Conservation (phyloP, 2,797 vertebrate genomes). For the Rhinatrema bivittatum region DNA sequence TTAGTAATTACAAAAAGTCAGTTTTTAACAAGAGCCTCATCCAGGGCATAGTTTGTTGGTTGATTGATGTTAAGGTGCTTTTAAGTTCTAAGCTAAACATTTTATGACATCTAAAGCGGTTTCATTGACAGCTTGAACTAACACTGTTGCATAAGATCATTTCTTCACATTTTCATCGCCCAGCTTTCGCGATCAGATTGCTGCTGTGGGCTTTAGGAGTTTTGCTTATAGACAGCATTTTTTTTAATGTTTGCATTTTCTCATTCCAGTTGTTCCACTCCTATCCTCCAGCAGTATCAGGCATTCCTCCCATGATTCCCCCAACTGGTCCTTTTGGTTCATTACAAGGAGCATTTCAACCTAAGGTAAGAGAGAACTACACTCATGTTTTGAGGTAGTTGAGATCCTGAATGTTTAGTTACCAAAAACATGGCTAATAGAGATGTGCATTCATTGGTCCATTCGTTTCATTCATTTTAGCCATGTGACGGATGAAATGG, state of each 20-base stretch:
- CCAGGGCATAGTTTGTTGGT: constrained; percentile 41
- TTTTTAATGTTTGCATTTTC: constrained; percentile 28
- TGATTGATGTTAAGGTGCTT: constrained; percentile 57
- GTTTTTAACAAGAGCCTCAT: constrained; percentile 24
- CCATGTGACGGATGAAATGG: too few relatives aligned
- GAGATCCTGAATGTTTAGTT: too few relatives aligned
- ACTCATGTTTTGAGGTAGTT: fast-evolving
- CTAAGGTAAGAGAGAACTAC: constrained; percentile 73
- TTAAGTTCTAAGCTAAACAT: constrained; percentile 49
- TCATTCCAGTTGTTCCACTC: constrained; percentile 88
- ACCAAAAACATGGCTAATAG: too few relatives aligned
- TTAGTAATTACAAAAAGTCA: constrained; percentile 34
- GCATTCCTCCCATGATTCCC: constrained; percentile 93
- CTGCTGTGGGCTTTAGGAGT: constrained; percentile 29
- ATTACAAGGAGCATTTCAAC: constrained; percentile 95
- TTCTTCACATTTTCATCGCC: too few relatives aligned
- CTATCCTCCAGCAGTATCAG: constrained; percentile 91
- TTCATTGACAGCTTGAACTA: constrained; percentile 45
- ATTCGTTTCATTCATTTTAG: too few relatives aligned
- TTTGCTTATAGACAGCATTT: not conserved
- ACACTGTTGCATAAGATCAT: constrained; percentile 32
- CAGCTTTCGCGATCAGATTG: too few relatives aligned
- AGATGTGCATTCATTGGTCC: too few relatives aligned
- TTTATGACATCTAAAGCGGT: constrained; percentile 37
- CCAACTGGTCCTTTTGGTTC: constrained; percentile 93